These are phyloP conservation scores for Eleginops maclovinus DNA, from an alignment of 2,113 vertebrate species.

Conservation along the genomic window DNA sequence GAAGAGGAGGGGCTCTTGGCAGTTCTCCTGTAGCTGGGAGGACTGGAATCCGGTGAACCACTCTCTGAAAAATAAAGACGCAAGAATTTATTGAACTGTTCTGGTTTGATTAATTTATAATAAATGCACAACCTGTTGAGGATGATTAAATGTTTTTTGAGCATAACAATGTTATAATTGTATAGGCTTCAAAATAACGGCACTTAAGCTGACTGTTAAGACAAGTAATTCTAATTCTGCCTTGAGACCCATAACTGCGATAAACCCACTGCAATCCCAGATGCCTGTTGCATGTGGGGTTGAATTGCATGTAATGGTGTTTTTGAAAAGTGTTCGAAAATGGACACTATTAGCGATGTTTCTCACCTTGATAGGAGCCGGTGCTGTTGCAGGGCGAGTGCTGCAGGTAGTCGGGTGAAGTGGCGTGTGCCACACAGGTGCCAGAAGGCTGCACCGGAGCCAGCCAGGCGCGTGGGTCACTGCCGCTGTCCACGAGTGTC, in stretches of 20 bases:
- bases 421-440: constrained; percentile 86
- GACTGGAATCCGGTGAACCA: constrained; percentile 76
- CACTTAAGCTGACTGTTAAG: background rate
- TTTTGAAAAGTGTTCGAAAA: background rate
- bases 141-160: background rate
- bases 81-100: background rate
- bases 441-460: constrained; percentile 85
- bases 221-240: background rate
- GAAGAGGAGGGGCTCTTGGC: constrained; percentile 72
- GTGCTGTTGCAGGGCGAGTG: constrained; percentile 82
- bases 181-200: background rate
- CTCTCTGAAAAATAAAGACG: constrained; percentile 67
- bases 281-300: background rate
- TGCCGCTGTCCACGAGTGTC: constrained; percentile 85
- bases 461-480: constrained; percentile 91
- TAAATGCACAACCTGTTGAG: background rate
- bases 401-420: constrained; percentile 84
- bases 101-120: background rate
- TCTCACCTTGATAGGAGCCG: constrained; percentile 75
- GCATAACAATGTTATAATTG: background rate
- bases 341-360: background rate
- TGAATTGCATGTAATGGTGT: background rate
- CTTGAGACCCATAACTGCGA: background rate
- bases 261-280: background rate
- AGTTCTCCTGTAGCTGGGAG: constrained; percentile 78